These are phyloP conservation scores for Sphenopsis melanotis DNA, from an alignment of 2,797 vertebrate genomes.

Conservation along the genomic window DNA sequence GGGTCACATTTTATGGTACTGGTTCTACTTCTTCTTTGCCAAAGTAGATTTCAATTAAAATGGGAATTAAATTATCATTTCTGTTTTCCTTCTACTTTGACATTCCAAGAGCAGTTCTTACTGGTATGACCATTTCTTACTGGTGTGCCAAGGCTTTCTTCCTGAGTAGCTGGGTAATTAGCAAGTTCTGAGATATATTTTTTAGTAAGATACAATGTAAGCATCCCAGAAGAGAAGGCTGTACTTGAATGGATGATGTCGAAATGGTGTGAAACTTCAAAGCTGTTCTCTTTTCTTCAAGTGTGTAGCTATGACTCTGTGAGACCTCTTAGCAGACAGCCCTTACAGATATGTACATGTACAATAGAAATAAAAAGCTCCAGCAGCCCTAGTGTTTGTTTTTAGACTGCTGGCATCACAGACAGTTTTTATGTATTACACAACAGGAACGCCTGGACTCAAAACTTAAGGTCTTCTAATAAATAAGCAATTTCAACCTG, in stretches of 20 bases:
- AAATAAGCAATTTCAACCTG: background rate
- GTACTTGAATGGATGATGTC: background rate
- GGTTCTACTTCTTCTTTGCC: background rate
- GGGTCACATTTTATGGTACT: no score
- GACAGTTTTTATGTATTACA: background rate
- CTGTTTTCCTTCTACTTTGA: background rate
- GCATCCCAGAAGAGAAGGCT: background rate
- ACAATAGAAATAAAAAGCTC: background rate
- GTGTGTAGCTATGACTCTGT: background rate
- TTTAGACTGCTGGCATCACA: background rate
- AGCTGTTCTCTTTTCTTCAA: background rate
- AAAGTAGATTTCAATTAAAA: background rate
- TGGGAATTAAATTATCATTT: fast-evolving
- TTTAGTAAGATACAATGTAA: background rate
- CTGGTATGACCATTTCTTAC: background rate
- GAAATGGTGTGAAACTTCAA: background rate
- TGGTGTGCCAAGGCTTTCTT: background rate
- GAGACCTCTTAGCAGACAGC: background rate
- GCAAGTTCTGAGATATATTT: background rate
- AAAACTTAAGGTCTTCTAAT: background rate
- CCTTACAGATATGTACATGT: background rate
- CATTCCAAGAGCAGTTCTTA: background rate
- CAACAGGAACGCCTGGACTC: background rate
- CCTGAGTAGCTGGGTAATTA: background rate
- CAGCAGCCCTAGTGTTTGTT: background rate